Base-by-base conservation (phyloP, 2,888 invertebrate species). In the Lasioglossum villosulum region DNA sequence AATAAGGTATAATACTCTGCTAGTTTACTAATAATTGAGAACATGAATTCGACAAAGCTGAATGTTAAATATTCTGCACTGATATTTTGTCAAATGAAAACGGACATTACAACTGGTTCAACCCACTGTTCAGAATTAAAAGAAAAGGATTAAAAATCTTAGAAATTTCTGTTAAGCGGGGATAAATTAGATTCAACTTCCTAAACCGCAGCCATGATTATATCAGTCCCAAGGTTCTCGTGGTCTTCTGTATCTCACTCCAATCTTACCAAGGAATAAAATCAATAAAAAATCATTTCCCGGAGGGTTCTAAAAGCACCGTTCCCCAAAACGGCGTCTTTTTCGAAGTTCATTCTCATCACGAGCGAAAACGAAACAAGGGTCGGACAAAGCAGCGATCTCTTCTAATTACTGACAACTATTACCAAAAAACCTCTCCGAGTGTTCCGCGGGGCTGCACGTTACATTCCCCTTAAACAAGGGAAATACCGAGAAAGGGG, bases 401-500 rank as follows among this genome's bases (percentile, higher is more conserved):
- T 56, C 12, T n/a, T 27, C 56, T 39, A 68, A 82, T 74, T 37
- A 52, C 39, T 48, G 10, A 2, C 14, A 52, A 56, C 27, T 30
- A 45, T 63, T 19, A 63, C 6, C 12, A n/a, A 75, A 68, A 68
- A 68, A 37, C 23, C 37, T 37, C 37, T 68, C 12, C 19, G 14
- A 14, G 5, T 70, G 4, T 37, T 39, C n/a, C 39, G 37, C n/a
- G 16, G 8, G 5, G 14, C 66, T 45, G 19, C 39, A 39, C 48
- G 75, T 27, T 45, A 37, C 52, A 23, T 66, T 75, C 45, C 72
- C 30, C 27, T 34, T 59, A 34, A 34, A 75, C 52, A 52, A 63
- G 27, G 75, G 68, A 80, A 77, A 73, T 45, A 12, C 45, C 23
- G 66, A 78, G 42, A 42, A 63, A 45, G 63, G 34, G 56, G 75